Conservation (phyloP, 2,888 invertebrate genomes). For the Leptinotarsa tumamoca region DNA sequence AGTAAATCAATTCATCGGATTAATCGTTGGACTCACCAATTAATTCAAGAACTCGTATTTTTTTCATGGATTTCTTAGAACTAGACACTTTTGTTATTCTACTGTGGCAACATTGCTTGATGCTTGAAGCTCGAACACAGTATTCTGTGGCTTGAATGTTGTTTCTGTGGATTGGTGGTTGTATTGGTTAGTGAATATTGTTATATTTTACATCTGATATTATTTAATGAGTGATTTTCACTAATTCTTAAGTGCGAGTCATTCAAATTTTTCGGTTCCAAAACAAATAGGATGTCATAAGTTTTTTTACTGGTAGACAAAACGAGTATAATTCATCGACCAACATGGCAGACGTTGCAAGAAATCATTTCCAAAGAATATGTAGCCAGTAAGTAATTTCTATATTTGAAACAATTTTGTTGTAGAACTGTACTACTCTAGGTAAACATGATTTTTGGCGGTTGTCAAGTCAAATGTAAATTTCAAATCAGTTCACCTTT, state of each 20-base stretch:
- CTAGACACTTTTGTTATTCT: too few species aligned
- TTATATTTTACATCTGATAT: slow-evolving; percentile 8
- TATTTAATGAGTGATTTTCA: background rate
- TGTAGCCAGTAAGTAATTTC: slow-evolving; percentile 4
- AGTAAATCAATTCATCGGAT: too few species aligned
- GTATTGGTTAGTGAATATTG: background rate
- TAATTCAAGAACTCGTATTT: too few species aligned
- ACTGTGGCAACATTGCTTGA: too few species aligned
- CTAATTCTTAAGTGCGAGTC: background rate
- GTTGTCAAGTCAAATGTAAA: background rate
- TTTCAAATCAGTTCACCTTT: background rate
- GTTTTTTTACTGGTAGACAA: background rate
- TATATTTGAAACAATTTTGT: background rate
- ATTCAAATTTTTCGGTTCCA: background rate
- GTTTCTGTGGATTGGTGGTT: background rate
- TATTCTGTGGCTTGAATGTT: background rate
- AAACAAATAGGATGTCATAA: slow-evolving; percentile 13
- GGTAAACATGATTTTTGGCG: background rate
- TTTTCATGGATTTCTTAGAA: too few species aligned
- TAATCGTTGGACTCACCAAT: too few species aligned
- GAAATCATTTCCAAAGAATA: slow-evolving; percentile 18
- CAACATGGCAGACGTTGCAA: slow-evolving; percentile 19
- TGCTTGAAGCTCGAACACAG: too few species aligned
- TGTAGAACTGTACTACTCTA: background rate
- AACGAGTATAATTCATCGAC: slow-evolving; percentile 8